Percentiles rank a stretch among this genome's conserved stretches.
phyloP scores from a whole-genome alignment of 2,797 vertebrate species.

The Phoebastria nigripes region DNA sequence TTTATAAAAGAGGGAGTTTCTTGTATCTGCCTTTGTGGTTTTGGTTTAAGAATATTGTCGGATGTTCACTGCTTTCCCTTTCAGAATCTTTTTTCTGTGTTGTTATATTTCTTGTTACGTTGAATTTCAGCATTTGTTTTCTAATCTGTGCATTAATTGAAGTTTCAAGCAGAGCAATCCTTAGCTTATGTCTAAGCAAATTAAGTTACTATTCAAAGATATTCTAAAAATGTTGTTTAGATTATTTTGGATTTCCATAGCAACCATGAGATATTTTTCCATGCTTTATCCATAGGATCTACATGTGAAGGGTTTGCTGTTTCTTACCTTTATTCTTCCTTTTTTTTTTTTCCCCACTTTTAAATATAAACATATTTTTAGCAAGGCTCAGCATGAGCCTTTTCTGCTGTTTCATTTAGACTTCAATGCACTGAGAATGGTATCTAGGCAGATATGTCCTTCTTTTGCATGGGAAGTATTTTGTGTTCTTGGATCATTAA shows the following conservation, averaged over 20 bases:
- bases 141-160: background rate
- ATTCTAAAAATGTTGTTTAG: background rate
- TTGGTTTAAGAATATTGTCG: background rate
- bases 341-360: background rate
- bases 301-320: background rate
- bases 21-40: background rate
- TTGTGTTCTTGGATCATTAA: slow-evolving; percentile 6
- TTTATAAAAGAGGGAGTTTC: background rate
- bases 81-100: background rate
- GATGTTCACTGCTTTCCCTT: background rate
- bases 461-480: background rate
- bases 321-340: background rate
- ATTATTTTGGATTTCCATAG: slow-evolving; percentile 33
- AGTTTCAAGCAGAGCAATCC: slow-evolving; percentile 7
- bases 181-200: background rate
- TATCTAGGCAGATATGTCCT: background rate
- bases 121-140: slow-evolving; percentile 25
- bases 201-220: background rate
- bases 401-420: background rate
- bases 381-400: background rate
- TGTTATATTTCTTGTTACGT: background rate
- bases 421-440: background rate
- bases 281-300: background rate
- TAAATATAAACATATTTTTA: slow-evolving; percentile 1
- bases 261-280: background rate